Base-by-base conservation (phyloP, 2,113 vertebrate species). In the Hystrix cristata region DNA sequence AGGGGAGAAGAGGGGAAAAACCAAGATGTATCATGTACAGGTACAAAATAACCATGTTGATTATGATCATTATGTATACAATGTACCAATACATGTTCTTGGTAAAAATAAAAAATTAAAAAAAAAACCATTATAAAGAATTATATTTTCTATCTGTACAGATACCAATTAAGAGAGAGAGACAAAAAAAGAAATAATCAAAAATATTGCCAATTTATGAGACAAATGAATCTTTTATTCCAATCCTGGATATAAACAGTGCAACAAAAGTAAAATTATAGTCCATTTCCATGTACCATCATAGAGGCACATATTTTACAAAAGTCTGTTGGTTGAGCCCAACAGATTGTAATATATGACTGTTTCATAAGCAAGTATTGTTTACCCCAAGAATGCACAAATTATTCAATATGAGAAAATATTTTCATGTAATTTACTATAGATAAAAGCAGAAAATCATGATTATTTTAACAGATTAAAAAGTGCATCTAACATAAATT, bases 341-440 rank as follows among this genome's bases (percentile, higher is more conserved):
- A 67, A 29, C 9, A 55, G 72, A 87, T 83, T 87, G 1, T 62
- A 82, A 82, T 62, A 62, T 69, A 46, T 15, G 19, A 51, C 65
- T 83, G 51, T 43, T 11, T 72, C 71, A 10, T 19, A 38, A 59
- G 81, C 76, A 92, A 92, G 16, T 79, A 71, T 53, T 62, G 6
- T 55, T 94, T 64, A 88, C 51, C 34, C 14, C 23, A 55, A 46
- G 29, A 82, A 86, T 81, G 18, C 29, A 80, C 84, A 13, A 11
- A 69, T 95, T 19, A 87, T 53, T 90, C 23, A 88, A 43, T 60
- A 76, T 81, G 34, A 82, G 59, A 71, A 93, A 93, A 94, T 23
- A 46, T 43, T 72, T 48, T 65, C 51, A 23, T 85, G 4, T 85
- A 88, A 88, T 31, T 93, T 71, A 29, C 16, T 51, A 62, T 57